phyloP scores from a whole-genome alignment of 2,888 invertebrate species.

The Antitype chi region DNA sequence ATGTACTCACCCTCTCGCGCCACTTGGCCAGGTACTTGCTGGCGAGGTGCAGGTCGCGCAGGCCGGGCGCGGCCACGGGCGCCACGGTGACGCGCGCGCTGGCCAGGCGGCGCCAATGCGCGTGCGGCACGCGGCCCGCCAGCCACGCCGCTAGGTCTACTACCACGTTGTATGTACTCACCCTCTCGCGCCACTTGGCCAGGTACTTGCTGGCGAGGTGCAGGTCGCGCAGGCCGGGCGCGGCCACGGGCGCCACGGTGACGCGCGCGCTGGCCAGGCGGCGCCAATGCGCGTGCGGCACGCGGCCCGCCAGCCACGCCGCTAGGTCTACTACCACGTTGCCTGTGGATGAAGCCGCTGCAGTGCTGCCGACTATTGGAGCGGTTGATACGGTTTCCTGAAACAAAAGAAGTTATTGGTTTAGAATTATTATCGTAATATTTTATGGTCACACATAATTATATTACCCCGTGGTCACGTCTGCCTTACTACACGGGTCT shows the following conservation, averaged over 20 bases:
- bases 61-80: slow-evolving; percentile 67
- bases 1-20: too few species aligned
- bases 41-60: slow-evolving; percentile 81
- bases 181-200: slow-evolving; percentile 75
- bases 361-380: slow-evolving; percentile 70
- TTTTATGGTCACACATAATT: too few species aligned
- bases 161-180: neutral
- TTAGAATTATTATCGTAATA: too few species aligned
- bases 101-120: slow-evolving; percentile 83
- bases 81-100: slow-evolving; percentile 59
- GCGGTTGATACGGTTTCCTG: slow-evolving; percentile 44
- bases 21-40: slow-evolving; percentile 85
- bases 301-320: slow-evolving; percentile 87
- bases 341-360: slow-evolving; percentile 74
- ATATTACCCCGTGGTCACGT: too few species aligned
- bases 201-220: slow-evolving; percentile 86
- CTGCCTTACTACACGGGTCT: too few species aligned
- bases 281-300: slow-evolving; percentile 84
- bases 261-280: slow-evolving; percentile 73
- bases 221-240: slow-evolving; percentile 74
- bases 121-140: slow-evolving; percentile 83
- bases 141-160: slow-evolving; percentile 81
- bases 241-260: slow-evolving; percentile 60
- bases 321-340: slow-evolving; percentile 89
- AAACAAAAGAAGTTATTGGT: neutral